These are phyloP conservation scores for Cantharis lateralis DNA, from an alignment of 2,888 invertebrate genomes.

Conservation along the genomic window DNA sequence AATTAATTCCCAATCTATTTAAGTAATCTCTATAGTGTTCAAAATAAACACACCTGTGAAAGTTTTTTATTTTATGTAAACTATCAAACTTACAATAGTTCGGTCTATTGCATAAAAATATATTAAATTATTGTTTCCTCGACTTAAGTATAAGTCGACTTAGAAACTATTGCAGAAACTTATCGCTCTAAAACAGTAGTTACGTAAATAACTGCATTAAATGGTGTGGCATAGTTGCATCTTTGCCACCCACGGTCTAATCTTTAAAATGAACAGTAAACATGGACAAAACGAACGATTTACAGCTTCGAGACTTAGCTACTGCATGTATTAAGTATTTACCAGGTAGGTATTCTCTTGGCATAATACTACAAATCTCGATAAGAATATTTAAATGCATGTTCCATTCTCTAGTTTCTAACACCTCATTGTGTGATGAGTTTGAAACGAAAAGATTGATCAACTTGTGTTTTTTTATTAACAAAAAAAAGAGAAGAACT, in stretches of 20 bases:
- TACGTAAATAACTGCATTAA: not conserved
- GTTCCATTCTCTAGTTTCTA: constrained; percentile 16
- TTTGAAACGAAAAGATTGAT: not conserved
- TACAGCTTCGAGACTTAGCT: constrained; percentile 21
- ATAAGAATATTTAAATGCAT: constrained; percentile 32
- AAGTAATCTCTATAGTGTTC: not conserved
- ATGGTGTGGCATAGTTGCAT: not conserved
- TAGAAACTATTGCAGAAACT: not conserved
- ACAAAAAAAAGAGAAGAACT: not conserved
- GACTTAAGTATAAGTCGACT: not conserved
- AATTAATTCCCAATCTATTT: constrained; percentile 1
- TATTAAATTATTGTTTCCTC: not conserved
- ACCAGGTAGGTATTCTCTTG: constrained; percentile 27
- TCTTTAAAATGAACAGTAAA: constrained; percentile 22
- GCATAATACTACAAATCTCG: constrained; percentile 30
- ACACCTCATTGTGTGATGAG: not conserved
- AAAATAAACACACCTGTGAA: not conserved
- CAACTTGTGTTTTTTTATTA: not conserved
- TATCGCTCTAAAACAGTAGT: not conserved
- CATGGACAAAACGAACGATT: constrained; percentile 27
- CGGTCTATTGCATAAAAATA: not conserved
- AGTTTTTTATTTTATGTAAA: not conserved
- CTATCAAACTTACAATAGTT: not conserved
- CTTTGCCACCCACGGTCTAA: constrained; percentile 20
- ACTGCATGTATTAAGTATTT: constrained; percentile 29